Conservation (phyloP, 1,140 invertebrate genomes). For the Anastrepha ludens region DNA sequence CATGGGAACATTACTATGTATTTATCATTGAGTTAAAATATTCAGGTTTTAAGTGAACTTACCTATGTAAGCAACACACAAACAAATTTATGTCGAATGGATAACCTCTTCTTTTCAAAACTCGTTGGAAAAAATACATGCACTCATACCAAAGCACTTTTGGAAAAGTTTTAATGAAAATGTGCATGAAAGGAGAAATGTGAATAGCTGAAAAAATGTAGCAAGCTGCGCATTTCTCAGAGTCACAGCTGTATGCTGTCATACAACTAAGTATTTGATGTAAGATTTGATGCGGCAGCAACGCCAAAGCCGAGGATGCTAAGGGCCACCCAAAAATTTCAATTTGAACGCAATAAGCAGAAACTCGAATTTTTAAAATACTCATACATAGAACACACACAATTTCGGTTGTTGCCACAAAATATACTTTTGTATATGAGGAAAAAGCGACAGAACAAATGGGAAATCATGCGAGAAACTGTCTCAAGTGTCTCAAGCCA, state of each 20-base stretch:
- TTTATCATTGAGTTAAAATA: too few relatives aligned
- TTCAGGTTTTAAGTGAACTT: too few relatives aligned
- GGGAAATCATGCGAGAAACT: background rate
- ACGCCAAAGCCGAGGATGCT: background rate
- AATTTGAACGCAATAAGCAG: conserved; percentile 12
- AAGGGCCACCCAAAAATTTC: conserved; percentile 12
- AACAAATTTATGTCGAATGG: too few relatives aligned
- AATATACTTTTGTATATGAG: background rate
- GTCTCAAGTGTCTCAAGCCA: conserved; percentile 19
- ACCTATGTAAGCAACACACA: too few relatives aligned
- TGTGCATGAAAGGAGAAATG: conserved; percentile 10
- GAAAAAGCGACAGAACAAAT: background rate
- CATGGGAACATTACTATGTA: too few relatives aligned
- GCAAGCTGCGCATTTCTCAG: background rate
- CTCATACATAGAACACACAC: too few relatives aligned
- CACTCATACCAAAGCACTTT: background rate
- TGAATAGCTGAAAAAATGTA: background rate
- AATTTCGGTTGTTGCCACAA: too few relatives aligned
- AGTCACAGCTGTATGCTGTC: conserved; percentile 28
- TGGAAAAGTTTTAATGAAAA: conserved; percentile 44
- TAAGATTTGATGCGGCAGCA: conserved; percentile 9
- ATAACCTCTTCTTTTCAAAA: background rate
- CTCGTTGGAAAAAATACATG: background rate
- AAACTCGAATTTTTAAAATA: conserved; percentile 4
- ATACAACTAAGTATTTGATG: conserved; percentile 17